Conservation (phyloP, 2,888 invertebrate species). For the Drosophila aldrichi region DNA sequence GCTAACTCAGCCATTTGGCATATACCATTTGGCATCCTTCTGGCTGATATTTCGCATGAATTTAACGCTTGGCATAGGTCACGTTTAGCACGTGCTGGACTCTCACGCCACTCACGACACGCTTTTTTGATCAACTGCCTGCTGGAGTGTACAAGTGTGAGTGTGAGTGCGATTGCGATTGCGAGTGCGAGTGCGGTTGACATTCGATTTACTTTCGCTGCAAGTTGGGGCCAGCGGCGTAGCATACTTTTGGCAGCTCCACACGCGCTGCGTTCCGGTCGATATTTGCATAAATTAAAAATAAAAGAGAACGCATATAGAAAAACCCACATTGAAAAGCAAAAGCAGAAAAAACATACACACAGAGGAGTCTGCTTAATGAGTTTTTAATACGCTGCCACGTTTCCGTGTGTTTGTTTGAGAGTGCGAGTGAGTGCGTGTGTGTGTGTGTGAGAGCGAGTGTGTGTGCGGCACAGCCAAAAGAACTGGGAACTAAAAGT, state of each 20-base stretch:
- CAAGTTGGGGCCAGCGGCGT: conserved; percentile 23
- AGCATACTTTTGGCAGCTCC: conserved; percentile 65
- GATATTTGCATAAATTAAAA: conserved; percentile 78
- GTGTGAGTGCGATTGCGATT: conserved; percentile 26
- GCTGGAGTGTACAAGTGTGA: conserved; percentile 3
- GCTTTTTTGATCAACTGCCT: conserved; percentile 18
- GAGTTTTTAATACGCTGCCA: conserved; percentile 77
- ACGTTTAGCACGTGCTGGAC: conserved; percentile 56
- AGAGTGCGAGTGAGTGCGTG: conserved; percentile 10
- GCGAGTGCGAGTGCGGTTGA: conserved; percentile 44
- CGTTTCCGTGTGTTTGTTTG: conserved; percentile 34
- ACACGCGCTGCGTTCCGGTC: conserved; percentile 44
- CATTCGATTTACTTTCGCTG: conserved; percentile 76
- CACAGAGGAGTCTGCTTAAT: conserved; percentile 57
- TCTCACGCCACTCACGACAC: conserved; percentile 25
- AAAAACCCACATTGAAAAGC: conserved; percentile 29
- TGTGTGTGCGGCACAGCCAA: conserved; percentile 22
- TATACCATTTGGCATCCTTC: conserved; percentile 8
- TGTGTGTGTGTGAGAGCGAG: conserved; percentile 7
- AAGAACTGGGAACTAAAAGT: conserved; percentile 51
- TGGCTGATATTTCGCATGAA: conserved; percentile 36
- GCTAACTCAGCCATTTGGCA: conserved; percentile 18
- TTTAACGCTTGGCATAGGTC: conserved; percentile 74
- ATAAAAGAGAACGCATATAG: conserved; percentile 21
- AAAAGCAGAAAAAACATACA: conserved; percentile 18